Base-by-base conservation (phyloP, 2,888 invertebrate species). In the Octodonta nipae region DNA sequence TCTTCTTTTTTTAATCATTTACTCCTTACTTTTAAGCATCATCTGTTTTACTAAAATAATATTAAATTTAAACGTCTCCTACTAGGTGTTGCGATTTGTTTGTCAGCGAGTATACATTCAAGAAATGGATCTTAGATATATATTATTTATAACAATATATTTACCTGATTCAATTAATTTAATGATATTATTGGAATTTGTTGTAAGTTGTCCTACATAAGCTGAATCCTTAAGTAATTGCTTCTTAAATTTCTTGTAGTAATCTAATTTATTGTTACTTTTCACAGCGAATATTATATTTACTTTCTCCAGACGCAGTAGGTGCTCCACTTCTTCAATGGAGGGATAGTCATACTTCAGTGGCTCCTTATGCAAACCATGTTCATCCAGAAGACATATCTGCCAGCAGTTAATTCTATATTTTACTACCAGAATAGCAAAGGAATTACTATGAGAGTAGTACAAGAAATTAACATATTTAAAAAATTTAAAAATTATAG, bases 261-360 rank as follows among this genome's bases (percentile, higher is more conserved):
- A 75, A 16, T 41, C 34, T 12, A 39, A n/a, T 5, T 60, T 51
- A 5, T 73, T 67, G 24, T 78, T 76, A 47, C 73, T 68, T 1
- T 85, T 86, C 1, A 86, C 84, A 0, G 88, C 88, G 58, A 89
- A 86, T 48, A 92, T 87, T 5, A 92, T 71, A 60, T 83, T 86
- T 24, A 84, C 75, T 40, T 73, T 49, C 13, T 46, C 40, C 12
- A 44, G 37, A 12, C 34, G 37, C 10, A 50, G 32, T 4, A 46
- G 26, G 8, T 12, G 13, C 13, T 37, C 37, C n/a, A 50, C 48
- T 13, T 47, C 36, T 2, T 40, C 47, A 5, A 49, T 13, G 1
- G 84, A 82, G 1, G 87, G 87, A 56, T 86, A 88, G 56, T 88
- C 87, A 63, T 72, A 70, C 28, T 61, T 55, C 7, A 67, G 35